Evolutionary conservation across 2,888 invertebrate species (phyloP).

Genomic region (Ophion costatus): DNA sequence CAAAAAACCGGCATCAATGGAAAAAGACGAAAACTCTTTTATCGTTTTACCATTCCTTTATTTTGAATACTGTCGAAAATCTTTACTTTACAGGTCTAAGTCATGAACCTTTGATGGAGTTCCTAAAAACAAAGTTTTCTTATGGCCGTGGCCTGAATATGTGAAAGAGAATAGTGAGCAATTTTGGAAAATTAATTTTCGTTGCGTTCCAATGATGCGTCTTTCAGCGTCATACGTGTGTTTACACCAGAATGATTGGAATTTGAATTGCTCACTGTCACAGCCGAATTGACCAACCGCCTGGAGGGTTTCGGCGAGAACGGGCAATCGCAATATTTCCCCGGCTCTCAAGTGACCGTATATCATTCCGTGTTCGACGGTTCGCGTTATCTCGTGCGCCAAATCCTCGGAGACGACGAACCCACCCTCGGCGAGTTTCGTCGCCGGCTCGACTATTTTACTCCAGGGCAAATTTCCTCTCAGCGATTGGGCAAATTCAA

Average conservation of each 20-base stretch:
- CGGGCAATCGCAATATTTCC: conserved; percentile 83
- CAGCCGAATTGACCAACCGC: conserved; percentile 83
- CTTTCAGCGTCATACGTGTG: too few species aligned
- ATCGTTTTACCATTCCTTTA: too few species aligned
- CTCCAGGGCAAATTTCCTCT: conserved; percentile 87
- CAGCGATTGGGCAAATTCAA: conserved; percentile 85
- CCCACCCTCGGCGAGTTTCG: conserved; percentile 85
- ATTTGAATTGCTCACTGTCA: conserved; percentile 75
- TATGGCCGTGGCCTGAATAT: too few species aligned
- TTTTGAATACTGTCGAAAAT: too few species aligned
- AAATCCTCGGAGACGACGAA: conserved; percentile 85
- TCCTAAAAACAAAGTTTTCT: too few species aligned
- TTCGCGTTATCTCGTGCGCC: conserved; percentile 82
- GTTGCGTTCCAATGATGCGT: neutral
- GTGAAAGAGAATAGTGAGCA: too few species aligned
- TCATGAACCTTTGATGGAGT: too few species aligned
- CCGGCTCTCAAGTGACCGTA: conserved; percentile 83
- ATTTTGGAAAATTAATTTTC: neutral
- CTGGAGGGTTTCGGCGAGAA: conserved; percentile 85
- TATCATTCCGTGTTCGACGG: conserved; percentile 80
- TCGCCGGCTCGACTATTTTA: conserved; percentile 86
- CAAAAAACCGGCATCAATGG: too few species aligned
- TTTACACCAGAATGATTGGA: too few species aligned
- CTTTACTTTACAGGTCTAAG: too few species aligned
- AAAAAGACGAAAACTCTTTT: too few species aligned